These are phyloP conservation scores for Microctonus brassicae DNA, from an alignment of 2,888 invertebrate species.

Conservation along the genomic window DNA sequence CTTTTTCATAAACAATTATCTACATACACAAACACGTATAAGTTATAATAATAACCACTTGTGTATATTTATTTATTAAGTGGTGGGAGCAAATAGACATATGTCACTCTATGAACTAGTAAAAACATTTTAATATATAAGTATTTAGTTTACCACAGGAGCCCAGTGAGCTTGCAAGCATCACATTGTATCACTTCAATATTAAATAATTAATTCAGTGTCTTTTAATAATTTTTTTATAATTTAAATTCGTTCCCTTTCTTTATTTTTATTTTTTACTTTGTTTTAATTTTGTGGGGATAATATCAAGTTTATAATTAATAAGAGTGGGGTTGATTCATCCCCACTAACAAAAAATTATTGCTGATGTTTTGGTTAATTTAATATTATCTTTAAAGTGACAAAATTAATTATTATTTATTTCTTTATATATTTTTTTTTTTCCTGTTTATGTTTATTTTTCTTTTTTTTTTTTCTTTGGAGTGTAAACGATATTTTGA, in stretches of 20 bases:
- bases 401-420: too few species aligned
- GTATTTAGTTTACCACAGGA: slow-evolving; percentile 58
- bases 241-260: not conserved
- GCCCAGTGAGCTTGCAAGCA: slow-evolving; percentile 49
- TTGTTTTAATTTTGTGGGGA: not conserved
- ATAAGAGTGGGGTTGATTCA: not conserved
- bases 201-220: not conserved
- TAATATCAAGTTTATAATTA: not conserved
- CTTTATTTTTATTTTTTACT: not conserved
- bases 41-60: too few species aligned
- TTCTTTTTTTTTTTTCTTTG: not conserved
- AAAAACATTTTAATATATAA: slow-evolving; percentile 61
- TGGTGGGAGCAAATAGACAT: slow-evolving; percentile 1
- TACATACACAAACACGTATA: too few species aligned
- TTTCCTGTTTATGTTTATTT: too few species aligned
- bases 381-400: not conserved
- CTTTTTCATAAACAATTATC: slow-evolving; percentile 29
- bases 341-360: not conserved
- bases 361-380: not conserved
- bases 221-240: not conserved
- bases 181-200: not conserved
- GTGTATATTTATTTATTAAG: not conserved
- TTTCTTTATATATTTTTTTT: too few species aligned
- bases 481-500: too few species aligned
- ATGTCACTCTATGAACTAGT: slow-evolving; percentile 39